Evolutionary conservation across 1,140 invertebrate genomes (phyloP).

Genomic region (Paramacrobiotus metropolitanus): DNA sequence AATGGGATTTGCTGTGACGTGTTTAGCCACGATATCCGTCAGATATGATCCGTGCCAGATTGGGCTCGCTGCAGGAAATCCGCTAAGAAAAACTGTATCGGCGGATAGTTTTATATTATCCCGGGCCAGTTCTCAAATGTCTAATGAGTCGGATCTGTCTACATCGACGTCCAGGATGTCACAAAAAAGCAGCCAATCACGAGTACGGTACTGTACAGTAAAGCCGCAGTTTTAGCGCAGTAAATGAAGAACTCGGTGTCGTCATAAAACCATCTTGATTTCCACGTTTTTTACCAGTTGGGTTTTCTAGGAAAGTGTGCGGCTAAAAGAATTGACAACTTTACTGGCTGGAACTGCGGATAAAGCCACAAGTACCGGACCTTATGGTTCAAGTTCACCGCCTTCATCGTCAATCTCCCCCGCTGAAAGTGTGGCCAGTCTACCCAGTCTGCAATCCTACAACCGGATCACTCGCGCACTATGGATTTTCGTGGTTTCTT

Average conservation of each 20-base stretch:
- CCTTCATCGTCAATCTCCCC: not conserved
- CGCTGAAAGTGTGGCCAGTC: not conserved
- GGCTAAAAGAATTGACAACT: not conserved
- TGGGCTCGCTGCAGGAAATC: not conserved
- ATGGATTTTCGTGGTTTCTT: not conserved
- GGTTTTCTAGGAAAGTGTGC: too few species aligned
- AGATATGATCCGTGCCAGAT: constrained; percentile 1
- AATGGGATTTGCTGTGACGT: not conserved
- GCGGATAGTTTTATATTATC: not conserved
- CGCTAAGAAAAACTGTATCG: not conserved
- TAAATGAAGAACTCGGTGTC: not conserved
- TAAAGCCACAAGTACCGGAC: not conserved
- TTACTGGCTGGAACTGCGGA: not conserved
- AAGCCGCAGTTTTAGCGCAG: not conserved
- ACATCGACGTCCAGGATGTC: not conserved
- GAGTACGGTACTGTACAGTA: too few species aligned
- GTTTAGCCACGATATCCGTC: not conserved
- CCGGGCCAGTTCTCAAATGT: not conserved
- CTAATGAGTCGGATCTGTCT: not conserved
- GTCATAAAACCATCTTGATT: not conserved
- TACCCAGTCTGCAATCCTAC: not conserved
- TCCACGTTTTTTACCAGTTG: too few species aligned
- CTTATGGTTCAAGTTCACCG: not conserved
- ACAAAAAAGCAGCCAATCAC: not conserved
- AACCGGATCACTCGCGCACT: not conserved